A percentile compares a stretch with the other conserved stretches of the same genome.
These are phyloP conservation scores for Gallinago solitaria DNA, from an alignment of 2,797 vertebrate species.

Conservation along the genomic window DNA sequence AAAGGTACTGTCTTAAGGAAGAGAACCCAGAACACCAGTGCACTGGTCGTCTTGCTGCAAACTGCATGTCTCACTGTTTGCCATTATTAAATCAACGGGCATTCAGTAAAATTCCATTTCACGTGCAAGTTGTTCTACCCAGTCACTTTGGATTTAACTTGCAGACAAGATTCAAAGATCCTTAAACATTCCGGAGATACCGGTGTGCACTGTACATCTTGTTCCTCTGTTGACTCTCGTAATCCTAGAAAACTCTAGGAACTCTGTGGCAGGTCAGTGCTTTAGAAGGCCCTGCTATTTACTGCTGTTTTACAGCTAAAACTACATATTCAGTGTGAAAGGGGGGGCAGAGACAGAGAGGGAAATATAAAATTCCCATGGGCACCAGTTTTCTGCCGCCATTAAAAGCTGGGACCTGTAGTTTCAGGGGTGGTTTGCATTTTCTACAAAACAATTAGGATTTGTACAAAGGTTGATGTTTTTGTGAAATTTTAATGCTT, in stretches of 20 bases:
- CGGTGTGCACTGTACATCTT: background rate
- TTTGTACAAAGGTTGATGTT: background rate
- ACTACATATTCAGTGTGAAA: background rate
- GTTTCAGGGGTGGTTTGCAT: background rate
- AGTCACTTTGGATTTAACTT: background rate
- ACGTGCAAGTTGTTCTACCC: background rate
- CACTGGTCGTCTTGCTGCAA: background rate
- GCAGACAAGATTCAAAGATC: background rate
- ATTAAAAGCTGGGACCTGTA: background rate
- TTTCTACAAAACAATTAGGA: background rate
- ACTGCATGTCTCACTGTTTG: background rate
- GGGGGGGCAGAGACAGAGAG: background rate
- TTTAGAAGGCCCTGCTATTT: background rate
- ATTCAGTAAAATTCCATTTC: background rate
- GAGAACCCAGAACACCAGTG: background rate
- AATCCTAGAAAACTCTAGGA: background rate
- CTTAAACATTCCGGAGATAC: background rate
- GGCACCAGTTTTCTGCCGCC: background rate
- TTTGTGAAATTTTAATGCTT: background rate
- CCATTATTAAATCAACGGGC: background rate
- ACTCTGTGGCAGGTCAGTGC: background rate
- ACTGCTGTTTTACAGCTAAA: background rate
- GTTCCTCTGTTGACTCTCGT: background rate
- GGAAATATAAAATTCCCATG: background rate
- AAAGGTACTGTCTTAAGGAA: background rate